Evolutionary conservation across 2,113 vertebrate species (phyloP), one percentile per base, ranked within the genome.

Genomic region (Spheniscus mendiculus): DNA sequence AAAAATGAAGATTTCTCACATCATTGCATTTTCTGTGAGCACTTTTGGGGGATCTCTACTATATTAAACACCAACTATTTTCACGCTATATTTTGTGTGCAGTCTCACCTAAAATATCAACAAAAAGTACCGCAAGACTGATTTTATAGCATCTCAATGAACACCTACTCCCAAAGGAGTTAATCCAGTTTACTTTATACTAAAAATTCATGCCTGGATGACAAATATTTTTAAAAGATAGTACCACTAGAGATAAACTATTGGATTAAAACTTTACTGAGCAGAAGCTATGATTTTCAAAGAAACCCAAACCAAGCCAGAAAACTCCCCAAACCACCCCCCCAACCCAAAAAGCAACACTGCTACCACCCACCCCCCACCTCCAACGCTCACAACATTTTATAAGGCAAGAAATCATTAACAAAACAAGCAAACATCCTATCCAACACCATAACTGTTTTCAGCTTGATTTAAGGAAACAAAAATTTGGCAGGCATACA

Each of bases 321-420:
- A 62, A 76, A 56, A 36, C 5, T 7, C 29, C 32, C 18, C 63
- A 63, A 86, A 9, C 9, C 77, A 42, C 2, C 4, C 6, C 11
- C 30, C 8, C 45, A 71, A 23, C 10, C 45, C 30, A 32, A 80
- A 93, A 62, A 62, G 4, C 67, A 83, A 59, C 49, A 45, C 38
- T 45, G 10, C n/a, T 71, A 83, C 11, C 25, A 40, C 11, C 27
- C 13, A 20, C 4, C 0, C 3, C 10, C 7, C 3, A 34, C 7
- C 49, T 62, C 25, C 27, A 88, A 44, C 12, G 9, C 47, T 66
- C 42, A 52, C 11, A 34, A 63, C 14, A 15, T 26, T 71, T 58
- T 52, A 10, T 34, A 49, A 15, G 36, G 65, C 58, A 84, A 77
- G 29, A 17, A 61, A 61, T 17, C 19, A 45, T 50, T 45, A 82